Conservation (phyloP, 2,113 vertebrate genomes). For the Varanus komodoensis region DNA sequence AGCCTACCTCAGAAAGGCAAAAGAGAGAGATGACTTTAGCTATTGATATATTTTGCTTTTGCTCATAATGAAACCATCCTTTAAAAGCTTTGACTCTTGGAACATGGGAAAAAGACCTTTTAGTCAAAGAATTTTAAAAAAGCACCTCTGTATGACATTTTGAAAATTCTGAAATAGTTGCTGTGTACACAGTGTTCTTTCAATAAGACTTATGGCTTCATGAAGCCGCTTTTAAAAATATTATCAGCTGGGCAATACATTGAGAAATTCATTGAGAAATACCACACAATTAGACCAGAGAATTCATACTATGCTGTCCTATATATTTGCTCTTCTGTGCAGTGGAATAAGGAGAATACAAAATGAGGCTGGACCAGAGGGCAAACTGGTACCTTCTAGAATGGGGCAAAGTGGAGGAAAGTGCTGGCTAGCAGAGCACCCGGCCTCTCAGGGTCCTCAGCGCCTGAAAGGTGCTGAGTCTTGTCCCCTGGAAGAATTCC, state of each 20-base stretch:
- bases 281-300: background rate
- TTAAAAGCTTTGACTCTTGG: background rate
- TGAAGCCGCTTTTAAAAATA: background rate
- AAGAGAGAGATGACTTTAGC: conserved; percentile 34
- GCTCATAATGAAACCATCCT: conserved; percentile 26
- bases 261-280: background rate
- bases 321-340: background rate
- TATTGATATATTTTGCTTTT: conserved; percentile 27
- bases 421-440: background rate
- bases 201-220: background rate
- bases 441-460: no score
- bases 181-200: background rate
- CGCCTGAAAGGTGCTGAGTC: no score
- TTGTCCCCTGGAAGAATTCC: no score
- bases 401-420: background rate
- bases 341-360: background rate
- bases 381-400: background rate
- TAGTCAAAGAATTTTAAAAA: conserved; percentile 13
- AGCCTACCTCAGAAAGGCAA: conserved; percentile 78
- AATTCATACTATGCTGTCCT: background rate
- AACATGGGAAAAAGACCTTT: conserved; percentile 4
- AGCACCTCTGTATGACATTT: conserved; percentile 3
- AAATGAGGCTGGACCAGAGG: background rate
- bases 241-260: conserved; percentile 22
- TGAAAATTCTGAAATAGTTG: background rate